A percentile compares a stretch with the other conserved stretches of the same genome.
These are phyloP conservation scores for Mirounga angustirostris DNA, from an alignment of 2,113 vertebrate species.

Conservation along the genomic window DNA sequence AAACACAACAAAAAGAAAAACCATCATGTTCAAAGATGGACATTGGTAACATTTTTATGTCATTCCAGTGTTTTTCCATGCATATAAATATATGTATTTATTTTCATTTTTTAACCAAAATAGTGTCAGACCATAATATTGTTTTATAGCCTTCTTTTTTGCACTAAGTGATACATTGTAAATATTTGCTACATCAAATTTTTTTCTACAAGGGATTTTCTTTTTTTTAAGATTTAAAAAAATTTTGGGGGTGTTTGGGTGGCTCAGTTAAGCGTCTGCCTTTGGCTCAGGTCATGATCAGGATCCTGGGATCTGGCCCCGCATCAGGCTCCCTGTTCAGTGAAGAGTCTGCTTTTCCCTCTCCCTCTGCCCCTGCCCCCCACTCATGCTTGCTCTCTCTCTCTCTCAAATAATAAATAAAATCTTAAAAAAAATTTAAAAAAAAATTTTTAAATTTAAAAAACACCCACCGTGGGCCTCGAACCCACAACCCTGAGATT, in stretches of 20 bases:
- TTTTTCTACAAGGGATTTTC: neutral
- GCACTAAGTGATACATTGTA: neutral
- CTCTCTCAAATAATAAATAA: neutral
- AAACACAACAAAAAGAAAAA: neutral
- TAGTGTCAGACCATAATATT: neutral
- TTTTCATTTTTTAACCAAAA: neutral
- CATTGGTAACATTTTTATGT: neutral
- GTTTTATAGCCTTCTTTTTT: slow-evolving; percentile 10
- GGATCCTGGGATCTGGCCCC: neutral
- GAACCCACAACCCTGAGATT: neutral
- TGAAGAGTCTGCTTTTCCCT: neutral
- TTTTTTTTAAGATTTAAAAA: neutral
- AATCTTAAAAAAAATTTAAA: neutral
- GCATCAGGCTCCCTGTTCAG: neutral
- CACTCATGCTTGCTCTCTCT: neutral
- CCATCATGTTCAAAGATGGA: neutral
- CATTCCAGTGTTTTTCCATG: neutral
- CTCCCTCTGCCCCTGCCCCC: neutral
- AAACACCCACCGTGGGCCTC: neutral
- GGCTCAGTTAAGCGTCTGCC: neutral
- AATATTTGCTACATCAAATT: neutral
- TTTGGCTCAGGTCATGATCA: neutral
- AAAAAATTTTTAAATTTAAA: neutral
- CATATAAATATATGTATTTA: neutral
- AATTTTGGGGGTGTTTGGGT: neutral